Evolutionary conservation across 2,888 invertebrate genomes (phyloP).

Genomic region (Lasiommata megera): DNA sequence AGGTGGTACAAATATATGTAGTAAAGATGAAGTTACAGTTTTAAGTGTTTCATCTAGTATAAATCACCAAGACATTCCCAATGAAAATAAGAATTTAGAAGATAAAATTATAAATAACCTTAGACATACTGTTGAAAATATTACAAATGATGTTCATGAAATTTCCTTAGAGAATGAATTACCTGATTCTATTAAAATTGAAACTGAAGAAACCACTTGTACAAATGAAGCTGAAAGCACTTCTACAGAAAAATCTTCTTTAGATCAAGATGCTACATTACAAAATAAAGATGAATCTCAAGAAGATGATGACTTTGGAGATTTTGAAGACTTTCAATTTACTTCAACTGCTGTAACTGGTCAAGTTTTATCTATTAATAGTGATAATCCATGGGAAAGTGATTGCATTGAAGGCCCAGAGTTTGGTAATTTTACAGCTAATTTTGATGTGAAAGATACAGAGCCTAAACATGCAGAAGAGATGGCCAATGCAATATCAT

Average conservation of each 20-base stretch:
- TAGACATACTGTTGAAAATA: slow-evolving; percentile 21
- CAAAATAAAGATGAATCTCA: slow-evolving; percentile 7
- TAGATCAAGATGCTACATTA: slow-evolving; percentile 1
- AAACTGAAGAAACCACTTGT: slow-evolving; percentile 11
- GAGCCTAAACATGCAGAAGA: not conserved
- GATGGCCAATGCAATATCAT: not conserved
- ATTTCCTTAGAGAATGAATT: slow-evolving; percentile 18
- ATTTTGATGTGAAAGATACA: slow-evolving; percentile 47
- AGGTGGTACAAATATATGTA: slow-evolving; percentile 24
- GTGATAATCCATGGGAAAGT: slow-evolving; percentile 65
- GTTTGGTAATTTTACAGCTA: slow-evolving; percentile 65
- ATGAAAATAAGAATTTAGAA: slow-evolving; percentile 16
- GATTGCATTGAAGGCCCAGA: slow-evolving; percentile 42
- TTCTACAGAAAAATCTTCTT: not conserved
- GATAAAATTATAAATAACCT: slow-evolving; percentile 21
- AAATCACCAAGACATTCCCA: not conserved
- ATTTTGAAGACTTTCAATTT: slow-evolving; percentile 78
- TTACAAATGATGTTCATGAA: slow-evolving; percentile 11
- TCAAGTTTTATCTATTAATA: slow-evolving; percentile 40
- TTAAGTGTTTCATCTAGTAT: not conserved
- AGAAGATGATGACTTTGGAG: slow-evolving; percentile 55
- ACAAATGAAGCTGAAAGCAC: slow-evolving; percentile 3
- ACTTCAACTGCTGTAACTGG: slow-evolving; percentile 41
- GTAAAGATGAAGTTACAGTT: not conserved
- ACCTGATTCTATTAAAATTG: slow-evolving; percentile 1